Percentiles rank a stretch among this genome's conserved stretches.
These are phyloP conservation scores for Mesocentrotus franciscanus DNA, from an alignment of 53 echinoderm and acorn worm genomes.

Conservation along the genomic window DNA sequence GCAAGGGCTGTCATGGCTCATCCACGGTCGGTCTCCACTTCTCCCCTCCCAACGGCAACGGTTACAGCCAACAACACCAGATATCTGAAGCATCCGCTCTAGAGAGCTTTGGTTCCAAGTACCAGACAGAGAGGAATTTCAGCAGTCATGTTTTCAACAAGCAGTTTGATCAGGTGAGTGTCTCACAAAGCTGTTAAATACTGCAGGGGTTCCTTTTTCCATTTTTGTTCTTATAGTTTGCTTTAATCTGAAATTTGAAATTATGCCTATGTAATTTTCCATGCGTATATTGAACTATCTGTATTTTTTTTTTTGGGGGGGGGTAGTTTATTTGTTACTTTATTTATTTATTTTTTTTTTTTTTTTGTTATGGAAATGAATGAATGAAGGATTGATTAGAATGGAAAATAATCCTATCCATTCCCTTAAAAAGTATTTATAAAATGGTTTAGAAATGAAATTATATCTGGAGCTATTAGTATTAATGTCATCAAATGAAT, in stretches of 20 bases:
- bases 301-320: not conserved
- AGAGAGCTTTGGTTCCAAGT: constrained; percentile 91
- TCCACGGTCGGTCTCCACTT: not conserved
- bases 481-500: not conserved
- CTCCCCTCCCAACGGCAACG: constrained; percentile 45
- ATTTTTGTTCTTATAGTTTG: constrained; percentile 53
- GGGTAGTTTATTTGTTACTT: no score
- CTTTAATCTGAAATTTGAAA: constrained; percentile 67
- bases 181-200: not conserved
- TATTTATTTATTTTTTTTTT: no score
- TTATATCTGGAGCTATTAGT: not conserved
- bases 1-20: not conserved
- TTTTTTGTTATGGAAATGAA: no score
- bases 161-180: constrained; percentile 89
- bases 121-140: constrained; percentile 89
- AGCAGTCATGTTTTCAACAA: constrained; percentile 79
- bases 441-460: no score
- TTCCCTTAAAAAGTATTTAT: not conserved
- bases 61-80: constrained; percentile 1
- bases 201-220: not conserved
- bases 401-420: not conserved
- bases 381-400: no score
- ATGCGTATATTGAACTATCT: not conserved
- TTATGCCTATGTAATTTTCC: not conserved
- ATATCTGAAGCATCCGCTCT: constrained; percentile 89